These are phyloP conservation scores for Thryonomys swinderianus DNA, from an alignment of 2,113 vertebrate genomes.

Conservation along the genomic window DNA sequence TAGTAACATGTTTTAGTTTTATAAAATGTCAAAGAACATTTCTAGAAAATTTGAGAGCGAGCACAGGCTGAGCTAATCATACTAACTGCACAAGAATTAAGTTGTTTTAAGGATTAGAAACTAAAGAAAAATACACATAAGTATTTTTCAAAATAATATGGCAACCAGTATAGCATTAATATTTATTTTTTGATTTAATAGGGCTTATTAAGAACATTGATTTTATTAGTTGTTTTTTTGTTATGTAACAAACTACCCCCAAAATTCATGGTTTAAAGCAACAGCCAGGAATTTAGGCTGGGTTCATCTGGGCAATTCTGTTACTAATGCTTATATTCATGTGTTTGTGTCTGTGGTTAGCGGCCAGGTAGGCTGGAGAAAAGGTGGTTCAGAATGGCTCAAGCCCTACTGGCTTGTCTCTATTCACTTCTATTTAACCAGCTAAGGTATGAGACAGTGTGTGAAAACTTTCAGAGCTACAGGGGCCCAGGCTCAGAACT, in stretches of 20 bases:
- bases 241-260: background rate
- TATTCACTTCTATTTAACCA: background rate
- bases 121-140: background rate
- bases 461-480: background rate
- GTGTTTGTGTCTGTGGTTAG: background rate
- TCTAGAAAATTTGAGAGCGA: constrained; percentile 44
- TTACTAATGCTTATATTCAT: background rate
- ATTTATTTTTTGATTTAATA: constrained; percentile 4
- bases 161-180: background rate
- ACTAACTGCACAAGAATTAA: background rate
- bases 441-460: background rate
- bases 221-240: background rate
- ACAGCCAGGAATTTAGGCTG: background rate
- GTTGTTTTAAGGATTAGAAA: constrained; percentile 21
- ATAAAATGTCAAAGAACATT: background rate
- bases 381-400: background rate
- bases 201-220: background rate
- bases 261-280: constrained; percentile 4
- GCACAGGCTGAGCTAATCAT: background rate
- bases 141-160: background rate
- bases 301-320: background rate
- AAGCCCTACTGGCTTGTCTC: background rate
- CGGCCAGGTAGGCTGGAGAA: background rate
- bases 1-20: background rate
- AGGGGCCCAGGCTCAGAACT: background rate